These are phyloP conservation scores for Drosophila nr. perissopoda DNA, from an alignment of 2,888 invertebrate species.

Conservation along the genomic window DNA sequence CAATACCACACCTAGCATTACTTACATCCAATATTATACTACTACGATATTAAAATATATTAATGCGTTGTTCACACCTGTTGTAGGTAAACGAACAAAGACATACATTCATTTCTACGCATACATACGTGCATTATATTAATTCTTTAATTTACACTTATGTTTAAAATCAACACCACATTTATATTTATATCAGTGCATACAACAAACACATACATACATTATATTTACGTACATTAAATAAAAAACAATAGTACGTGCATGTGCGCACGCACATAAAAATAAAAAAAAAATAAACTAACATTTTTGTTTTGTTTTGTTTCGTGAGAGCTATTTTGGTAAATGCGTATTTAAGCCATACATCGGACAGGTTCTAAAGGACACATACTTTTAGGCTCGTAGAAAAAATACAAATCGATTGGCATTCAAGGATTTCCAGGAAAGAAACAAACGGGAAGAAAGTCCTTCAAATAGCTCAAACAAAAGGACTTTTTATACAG, in stretches of 20 bases:
- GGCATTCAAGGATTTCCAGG: neutral
- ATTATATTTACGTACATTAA: conserved; percentile 58
- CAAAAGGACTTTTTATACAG: no score
- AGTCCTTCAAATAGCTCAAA: no score
- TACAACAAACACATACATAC: conserved; percentile 44
- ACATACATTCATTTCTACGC: conserved; percentile 54
- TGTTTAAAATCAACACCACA: conserved; percentile 43
- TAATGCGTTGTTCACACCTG: conserved; percentile 41
- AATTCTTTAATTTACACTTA: conserved; percentile 39
- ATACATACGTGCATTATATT: conserved; percentile 35
- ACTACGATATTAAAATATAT: conserved; percentile 50
- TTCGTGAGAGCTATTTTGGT: neutral
- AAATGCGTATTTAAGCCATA: neutral
- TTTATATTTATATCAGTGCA: conserved; percentile 56
- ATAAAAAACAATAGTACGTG: conserved; percentile 54
- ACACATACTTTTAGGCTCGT: neutral
- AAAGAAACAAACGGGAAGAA: no score
- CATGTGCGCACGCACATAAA: conserved; percentile 68
- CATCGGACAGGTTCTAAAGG: neutral
- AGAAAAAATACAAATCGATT: neutral
- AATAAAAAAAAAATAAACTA: conserved; percentile 58
- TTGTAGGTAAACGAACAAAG: conserved; percentile 49
- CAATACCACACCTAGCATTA: conserved; percentile 31
- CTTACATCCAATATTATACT: conserved; percentile 43
- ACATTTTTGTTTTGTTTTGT: conserved; percentile 19